Percentiles rank a stretch among this genome's conserved stretches.
These are phyloP conservation scores for Conopomorpha cramerella DNA, from an alignment of 1,140 invertebrate species.

Conservation along the genomic window DNA sequence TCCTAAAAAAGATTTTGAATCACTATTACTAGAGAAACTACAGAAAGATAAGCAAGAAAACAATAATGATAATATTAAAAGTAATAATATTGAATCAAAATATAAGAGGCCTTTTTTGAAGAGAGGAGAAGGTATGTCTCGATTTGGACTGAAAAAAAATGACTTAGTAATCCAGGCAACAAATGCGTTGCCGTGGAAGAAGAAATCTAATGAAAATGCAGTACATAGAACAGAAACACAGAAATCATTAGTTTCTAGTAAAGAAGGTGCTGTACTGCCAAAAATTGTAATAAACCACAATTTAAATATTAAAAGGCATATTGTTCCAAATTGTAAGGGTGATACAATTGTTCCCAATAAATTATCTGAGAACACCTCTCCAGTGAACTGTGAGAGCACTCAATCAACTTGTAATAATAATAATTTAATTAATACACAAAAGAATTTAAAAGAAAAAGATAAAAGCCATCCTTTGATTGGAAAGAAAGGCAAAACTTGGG, in stretches of 20 bases:
- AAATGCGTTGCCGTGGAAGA: constrained; percentile 39
- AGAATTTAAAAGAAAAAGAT: constrained; percentile 4
- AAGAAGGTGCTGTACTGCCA: not conserved
- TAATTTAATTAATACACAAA: constrained; percentile 2
- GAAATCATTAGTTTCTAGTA: too few species aligned
- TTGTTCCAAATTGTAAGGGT: too few species aligned
- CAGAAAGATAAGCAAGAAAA: constrained; percentile 15
- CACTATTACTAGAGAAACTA: constrained; percentile 32
- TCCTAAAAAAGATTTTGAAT: constrained; percentile 45
- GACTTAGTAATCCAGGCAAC: constrained; percentile 40
- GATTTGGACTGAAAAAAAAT: constrained; percentile 37
- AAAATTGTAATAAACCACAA: not conserved
- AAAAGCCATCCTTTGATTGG: constrained; percentile 17
- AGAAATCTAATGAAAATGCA: too few species aligned
- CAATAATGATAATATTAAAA: constrained; percentile 7
- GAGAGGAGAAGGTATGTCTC: constrained; percentile 35
- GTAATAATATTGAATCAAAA: constrained; percentile 3
- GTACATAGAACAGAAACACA: too few species aligned
- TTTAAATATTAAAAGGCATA: constrained; percentile 1
- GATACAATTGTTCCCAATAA: too few species aligned
- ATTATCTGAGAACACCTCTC: too few species aligned
- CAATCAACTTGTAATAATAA: constrained; percentile 7
- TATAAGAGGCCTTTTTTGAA: constrained; percentile 32
- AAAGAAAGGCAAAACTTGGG: constrained; percentile 36
- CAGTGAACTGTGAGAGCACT: too few species aligned